Evolutionary conservation across 2,888 invertebrate species (phyloP).

Genomic region (Anoplius nigerrimus): DNA sequence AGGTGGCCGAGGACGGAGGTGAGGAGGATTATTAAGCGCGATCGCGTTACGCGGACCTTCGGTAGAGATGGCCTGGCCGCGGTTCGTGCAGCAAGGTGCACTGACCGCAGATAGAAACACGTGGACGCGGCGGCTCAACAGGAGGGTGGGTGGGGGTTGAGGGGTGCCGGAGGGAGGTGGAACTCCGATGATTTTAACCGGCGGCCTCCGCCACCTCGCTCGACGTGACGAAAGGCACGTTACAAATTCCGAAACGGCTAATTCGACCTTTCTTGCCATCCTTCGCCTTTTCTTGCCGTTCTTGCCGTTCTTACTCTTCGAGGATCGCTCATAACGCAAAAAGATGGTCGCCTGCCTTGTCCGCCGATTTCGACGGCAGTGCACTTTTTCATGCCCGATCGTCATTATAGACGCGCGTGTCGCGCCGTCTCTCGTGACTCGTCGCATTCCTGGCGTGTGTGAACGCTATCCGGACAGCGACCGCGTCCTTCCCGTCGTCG

Average conservation of each 20-base stretch:
- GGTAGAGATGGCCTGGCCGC: slow-evolving; percentile 56
- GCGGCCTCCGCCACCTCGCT: slow-evolving; percentile 30
- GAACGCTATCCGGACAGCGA: no score
- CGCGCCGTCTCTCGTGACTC: no score
- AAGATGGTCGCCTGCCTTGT: no score
- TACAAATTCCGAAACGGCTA: slow-evolving; percentile 38
- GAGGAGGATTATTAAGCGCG: slow-evolving; percentile 53
- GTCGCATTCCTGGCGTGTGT: no score
- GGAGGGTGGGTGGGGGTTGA: slow-evolving; percentile 23
- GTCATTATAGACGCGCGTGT: no score
- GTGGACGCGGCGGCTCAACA: slow-evolving; percentile 50
- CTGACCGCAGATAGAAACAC: slow-evolving; percentile 61
- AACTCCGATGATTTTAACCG: slow-evolving; percentile 50
- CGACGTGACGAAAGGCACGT: slow-evolving; percentile 44
- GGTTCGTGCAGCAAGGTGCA: slow-evolving; percentile 59
- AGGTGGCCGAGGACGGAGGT: no score
- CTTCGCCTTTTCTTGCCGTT: neutral
- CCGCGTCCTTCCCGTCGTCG: no score
- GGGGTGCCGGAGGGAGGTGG: slow-evolving; percentile 27
- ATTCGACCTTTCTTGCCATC: neutral
- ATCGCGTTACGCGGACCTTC: slow-evolving; percentile 57
- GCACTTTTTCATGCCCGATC: no score
- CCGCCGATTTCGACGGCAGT: neutral
- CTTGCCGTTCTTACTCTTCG: no score
- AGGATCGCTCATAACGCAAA: no score